These are phyloP conservation scores for Cryptocheilus praepositus DNA, from an alignment of 2,888 invertebrate genomes.

Conservation along the genomic window DNA sequence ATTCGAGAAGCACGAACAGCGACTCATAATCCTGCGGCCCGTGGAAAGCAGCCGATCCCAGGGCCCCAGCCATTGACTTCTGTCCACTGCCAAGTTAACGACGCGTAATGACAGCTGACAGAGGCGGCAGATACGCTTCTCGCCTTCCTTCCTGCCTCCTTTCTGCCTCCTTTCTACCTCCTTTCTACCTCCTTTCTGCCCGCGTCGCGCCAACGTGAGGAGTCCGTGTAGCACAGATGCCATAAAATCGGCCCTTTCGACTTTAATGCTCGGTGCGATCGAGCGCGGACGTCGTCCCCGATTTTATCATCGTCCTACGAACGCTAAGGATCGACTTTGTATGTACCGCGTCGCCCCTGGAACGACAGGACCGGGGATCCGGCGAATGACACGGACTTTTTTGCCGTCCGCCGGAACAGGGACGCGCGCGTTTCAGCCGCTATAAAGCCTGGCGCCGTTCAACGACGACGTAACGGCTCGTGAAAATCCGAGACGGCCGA, in stretches of 20 bases:
- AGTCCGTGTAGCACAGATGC: conserved; percentile 45
- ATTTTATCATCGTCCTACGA: conserved; percentile 7
- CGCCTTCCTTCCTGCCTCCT: conserved; percentile 33
- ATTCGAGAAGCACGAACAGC: conserved; percentile 19
- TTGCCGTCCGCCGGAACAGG: no score
- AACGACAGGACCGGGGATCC: no score
- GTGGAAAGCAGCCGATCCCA: conserved; percentile 17
- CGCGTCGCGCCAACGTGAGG: conserved; percentile 3
- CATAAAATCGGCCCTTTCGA: conserved; percentile 38
- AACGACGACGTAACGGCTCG: no score
- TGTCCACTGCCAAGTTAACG: conserved; percentile 58
- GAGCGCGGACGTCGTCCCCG: no score
- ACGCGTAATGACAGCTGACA: conserved; percentile 56
- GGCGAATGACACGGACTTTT: no score
- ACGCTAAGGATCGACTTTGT: conserved; percentile 13
- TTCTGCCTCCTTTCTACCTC: neutral
- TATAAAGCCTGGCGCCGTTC: no score
- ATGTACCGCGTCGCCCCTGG: no score
- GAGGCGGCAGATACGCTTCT: conserved; percentile 37
- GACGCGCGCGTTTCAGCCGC: no score
- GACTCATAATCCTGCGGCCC: neutral
- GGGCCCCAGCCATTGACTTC: conserved; percentile 42
- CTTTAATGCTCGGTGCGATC: conserved; percentile 26
- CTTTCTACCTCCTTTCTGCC: no score
- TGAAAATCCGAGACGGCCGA: no score